Evolutionary conservation across 2,888 invertebrate genomes (phyloP).

Genomic region (Scaptomyza tumidula): DNA sequence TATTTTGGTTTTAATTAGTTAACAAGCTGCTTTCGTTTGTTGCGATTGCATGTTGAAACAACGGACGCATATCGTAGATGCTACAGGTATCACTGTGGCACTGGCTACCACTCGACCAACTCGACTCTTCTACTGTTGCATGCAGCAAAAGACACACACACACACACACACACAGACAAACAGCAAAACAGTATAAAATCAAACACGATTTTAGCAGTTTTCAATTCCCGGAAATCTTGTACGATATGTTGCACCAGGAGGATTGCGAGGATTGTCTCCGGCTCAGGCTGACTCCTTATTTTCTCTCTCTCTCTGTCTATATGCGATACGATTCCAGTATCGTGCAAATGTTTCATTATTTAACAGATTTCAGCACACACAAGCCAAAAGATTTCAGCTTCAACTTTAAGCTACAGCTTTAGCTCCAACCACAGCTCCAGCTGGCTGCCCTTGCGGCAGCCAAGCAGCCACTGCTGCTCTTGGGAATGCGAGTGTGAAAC

Average conservation of each 20-base stretch:
- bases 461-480: slow-evolving; percentile 18
- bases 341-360: slow-evolving; percentile 81
- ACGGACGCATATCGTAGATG: slow-evolving; percentile 78
- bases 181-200: slow-evolving; percentile 68
- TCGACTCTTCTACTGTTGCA: slow-evolving; percentile 43
- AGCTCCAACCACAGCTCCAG: slow-evolving; percentile 1
- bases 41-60: slow-evolving; percentile 80
- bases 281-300: neutral
- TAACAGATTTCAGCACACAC: slow-evolving; percentile 70
- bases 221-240: slow-evolving; percentile 80
- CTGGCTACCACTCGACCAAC: slow-evolving; percentile 13
- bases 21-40: slow-evolving; percentile 82
- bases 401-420: neutral
- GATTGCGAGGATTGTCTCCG: slow-evolving; percentile 1
- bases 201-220: slow-evolving; percentile 81
- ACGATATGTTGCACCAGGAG: slow-evolving; percentile 72
- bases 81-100: slow-evolving; percentile 52
- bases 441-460: slow-evolving; percentile 31
- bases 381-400: slow-evolving; percentile 35
- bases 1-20: slow-evolving; percentile 84
- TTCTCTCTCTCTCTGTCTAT: neutral
- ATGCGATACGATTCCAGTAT: slow-evolving; percentile 73
- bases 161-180: slow-evolving; percentile 22
- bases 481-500: slow-evolving; percentile 58
- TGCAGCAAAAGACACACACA: slow-evolving; percentile 32